A percentile compares a stretch with the other conserved stretches of the same genome.
These are phyloP conservation scores for Folsomia manolachei DNA, from an alignment of 2,888 invertebrate genomes.

Conservation along the genomic window DNA sequence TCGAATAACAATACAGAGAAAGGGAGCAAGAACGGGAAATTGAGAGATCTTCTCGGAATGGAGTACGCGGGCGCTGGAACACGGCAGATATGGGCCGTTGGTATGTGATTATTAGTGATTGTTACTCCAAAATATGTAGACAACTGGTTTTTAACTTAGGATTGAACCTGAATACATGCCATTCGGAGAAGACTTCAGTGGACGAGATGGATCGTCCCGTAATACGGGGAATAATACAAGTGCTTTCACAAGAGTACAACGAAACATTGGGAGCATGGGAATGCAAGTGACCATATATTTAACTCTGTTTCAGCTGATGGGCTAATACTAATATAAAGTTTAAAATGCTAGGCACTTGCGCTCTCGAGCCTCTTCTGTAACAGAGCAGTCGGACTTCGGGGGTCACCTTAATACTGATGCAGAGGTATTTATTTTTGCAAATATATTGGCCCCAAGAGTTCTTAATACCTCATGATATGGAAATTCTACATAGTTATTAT, in stretches of 20 bases:
- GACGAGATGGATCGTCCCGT: neutral
- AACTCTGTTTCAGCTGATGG: too few relatives aligned
- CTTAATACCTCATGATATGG: too few relatives aligned
- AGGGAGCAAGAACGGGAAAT: too few relatives aligned
- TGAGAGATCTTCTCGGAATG: too few relatives aligned
- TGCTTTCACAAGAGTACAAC: neutral
- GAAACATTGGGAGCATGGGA: neutral
- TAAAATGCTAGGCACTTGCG: neutral
- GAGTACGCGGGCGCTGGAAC: too few relatives aligned
- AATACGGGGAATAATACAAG: neutral
- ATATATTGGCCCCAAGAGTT: too few relatives aligned
- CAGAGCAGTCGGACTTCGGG: neutral
- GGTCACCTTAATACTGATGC: neutral
- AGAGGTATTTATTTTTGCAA: neutral
- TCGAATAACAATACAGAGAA: too few relatives aligned
- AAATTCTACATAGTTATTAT: neutral
- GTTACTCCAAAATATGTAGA: too few relatives aligned
- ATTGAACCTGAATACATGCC: neutral
- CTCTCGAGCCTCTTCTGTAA: neutral
- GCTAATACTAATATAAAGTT: neutral
- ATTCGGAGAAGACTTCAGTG: neutral
- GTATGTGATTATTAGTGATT: too few relatives aligned
- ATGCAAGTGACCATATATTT: neutral
- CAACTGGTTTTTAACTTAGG: too few relatives aligned
- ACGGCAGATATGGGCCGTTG: too few relatives aligned